Evolutionary conservation across 1,140 invertebrate genomes (phyloP).

Genomic region (Mactra quadrangularis): DNA sequence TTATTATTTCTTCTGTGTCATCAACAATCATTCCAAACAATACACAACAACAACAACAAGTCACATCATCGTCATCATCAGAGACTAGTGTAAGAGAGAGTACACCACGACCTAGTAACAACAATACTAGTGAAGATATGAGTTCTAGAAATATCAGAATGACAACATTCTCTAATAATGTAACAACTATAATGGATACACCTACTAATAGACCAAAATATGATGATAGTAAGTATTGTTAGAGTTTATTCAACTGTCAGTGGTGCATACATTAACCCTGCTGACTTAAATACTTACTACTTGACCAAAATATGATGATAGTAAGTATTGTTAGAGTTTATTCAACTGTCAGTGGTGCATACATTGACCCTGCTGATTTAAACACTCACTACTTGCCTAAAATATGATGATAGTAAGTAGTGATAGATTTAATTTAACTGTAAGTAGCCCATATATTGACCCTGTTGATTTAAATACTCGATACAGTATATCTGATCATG

Average conservation of each 20-base stretch:
- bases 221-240: constrained; percentile 38
- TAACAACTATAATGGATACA: constrained; percentile 33
- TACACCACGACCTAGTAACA: not conserved
- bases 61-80: not conserved
- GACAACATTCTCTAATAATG: constrained; percentile 55
- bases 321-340: too few species aligned
- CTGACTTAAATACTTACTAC: not conserved
- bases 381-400: not conserved
- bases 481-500: too few species aligned
- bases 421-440: too few species aligned
- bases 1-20: constrained; percentile 51
- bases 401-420: constrained; percentile 34
- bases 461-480: too few species aligned
- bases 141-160: constrained; percentile 14
- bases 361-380: too few species aligned
- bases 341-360: too few species aligned
- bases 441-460: too few species aligned
- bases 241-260: too few species aligned
- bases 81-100: not conserved
- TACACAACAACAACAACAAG: not conserved
- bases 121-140: not conserved
- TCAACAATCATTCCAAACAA: constrained; percentile 55
- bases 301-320: constrained; percentile 16
- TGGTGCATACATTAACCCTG: too few species aligned
- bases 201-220: constrained; percentile 1